Evolutionary conservation across 2,113 vertebrate species (phyloP), one percentile per base, ranked within the genome.

Genomic region (Otis tarda): DNA sequence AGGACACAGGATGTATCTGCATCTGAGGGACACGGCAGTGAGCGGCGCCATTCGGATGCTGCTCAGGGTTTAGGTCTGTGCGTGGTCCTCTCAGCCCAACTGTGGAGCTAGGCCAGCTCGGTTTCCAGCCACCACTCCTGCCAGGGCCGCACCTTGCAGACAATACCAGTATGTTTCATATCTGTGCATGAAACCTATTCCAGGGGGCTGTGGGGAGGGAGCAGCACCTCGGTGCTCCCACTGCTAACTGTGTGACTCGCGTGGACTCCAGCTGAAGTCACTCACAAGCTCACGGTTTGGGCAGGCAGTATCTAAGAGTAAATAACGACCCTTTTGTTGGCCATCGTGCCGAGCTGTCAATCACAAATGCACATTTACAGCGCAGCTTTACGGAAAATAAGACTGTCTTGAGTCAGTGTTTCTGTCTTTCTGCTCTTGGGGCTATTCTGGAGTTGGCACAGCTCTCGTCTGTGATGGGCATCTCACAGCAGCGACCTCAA

Each of bases 71-170:
- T 35, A 43, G 37, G 23, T 4, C 20, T 5, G 19, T 24, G 14
- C 30, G 0, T 0, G 5, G 30, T 39, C 35, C 68, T 71, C 57
- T 75, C 2, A 2, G 56, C 13, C 19, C 61, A 70, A 2, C 14
- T 3, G 23, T 12, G 47, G 13, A 7, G 57, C 68, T 49, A 52
- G 61, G 53, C 22, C n/a, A 50, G 16, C 53, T 63, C 4, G 0
- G 47, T 45, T 84, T 84, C 63, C 35, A 73, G 63, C 49, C 57
- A 59, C 25, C 5, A 0, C 28, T 87, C 28, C 55, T 76, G 55
- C 18, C 31, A 39, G 68, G 22, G 41, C 1, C 35, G 31, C 73
- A 7, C 71, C 78, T 31, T 83, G 28, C 31, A 87, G 55, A 53
- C 22, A 25, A 7, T 31, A 25, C 7, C 52, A 49, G 37, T 11